phyloP scores from a whole-genome alignment of 2,888 invertebrate species.

The Leuctra nigra region DNA sequence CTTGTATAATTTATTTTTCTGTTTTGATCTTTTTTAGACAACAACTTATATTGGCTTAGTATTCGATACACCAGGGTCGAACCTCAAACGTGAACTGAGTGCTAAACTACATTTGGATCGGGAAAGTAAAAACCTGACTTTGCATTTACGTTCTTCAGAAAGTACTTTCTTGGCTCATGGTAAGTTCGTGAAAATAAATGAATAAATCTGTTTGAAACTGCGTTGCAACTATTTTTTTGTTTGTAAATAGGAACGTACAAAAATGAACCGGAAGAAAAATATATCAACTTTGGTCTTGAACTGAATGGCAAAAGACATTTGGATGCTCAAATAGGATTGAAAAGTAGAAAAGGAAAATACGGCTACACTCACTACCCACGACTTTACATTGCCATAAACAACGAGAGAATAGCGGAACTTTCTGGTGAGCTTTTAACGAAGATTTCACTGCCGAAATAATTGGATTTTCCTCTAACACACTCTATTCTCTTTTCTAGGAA shows the following conservation, averaged over 20 bases:
- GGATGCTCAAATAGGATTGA: conserved; percentile 56
- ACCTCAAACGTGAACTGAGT: conserved; percentile 52
- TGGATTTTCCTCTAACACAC: conserved; percentile 20
- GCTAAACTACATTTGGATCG: conserved; percentile 49
- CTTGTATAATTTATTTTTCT: too few relatives aligned
- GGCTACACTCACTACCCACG: conserved; percentile 65
- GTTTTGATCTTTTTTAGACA: too few relatives aligned
- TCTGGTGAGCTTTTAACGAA: conserved; percentile 58
- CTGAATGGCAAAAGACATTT: conserved; percentile 66
- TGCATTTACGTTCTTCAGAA: conserved; percentile 59
- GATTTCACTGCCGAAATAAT: conserved; percentile 10
- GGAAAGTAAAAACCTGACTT: conserved; percentile 51
- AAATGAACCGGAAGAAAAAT: conserved; percentile 60
- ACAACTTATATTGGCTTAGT: conserved; percentile 51
- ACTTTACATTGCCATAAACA: conserved; percentile 64
- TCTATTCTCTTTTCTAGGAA: too few relatives aligned
- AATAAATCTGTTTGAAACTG: neutral
- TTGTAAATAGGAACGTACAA: conserved; percentile 51
- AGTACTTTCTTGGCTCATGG: conserved; percentile 61
- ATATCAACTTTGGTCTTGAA: conserved; percentile 61
- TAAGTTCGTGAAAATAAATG: conserved; percentile 25
- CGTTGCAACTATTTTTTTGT: conserved; percentile 7
- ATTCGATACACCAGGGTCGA: conserved; percentile 79
- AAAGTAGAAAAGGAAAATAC: conserved; percentile 51
- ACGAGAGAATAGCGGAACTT: conserved; percentile 62